Percentiles rank a stretch among this genome's conserved stretches.
These are phyloP conservation scores for Cryptops parisi DNA, from an alignment of 2,888 invertebrate genomes.

Conservation along the genomic window DNA sequence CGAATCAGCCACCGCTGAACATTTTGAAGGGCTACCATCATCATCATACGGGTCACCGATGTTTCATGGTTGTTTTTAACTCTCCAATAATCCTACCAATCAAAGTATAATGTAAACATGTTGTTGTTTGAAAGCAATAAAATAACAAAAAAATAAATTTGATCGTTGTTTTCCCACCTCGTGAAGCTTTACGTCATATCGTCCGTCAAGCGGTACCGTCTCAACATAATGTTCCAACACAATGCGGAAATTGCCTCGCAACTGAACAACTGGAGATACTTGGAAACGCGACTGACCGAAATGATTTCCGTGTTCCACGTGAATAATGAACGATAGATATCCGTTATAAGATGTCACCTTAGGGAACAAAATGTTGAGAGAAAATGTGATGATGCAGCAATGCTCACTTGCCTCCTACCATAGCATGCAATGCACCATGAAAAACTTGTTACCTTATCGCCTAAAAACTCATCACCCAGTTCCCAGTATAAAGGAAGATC, in stretches of 20 bases:
- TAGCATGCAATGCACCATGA: too few species aligned
- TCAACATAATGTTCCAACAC: slow-evolving; percentile 54
- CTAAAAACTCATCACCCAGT: slow-evolving; percentile 62
- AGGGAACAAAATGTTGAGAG: slow-evolving; percentile 18
- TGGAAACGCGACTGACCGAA: slow-evolving; percentile 39
- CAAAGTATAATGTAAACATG: background rate
- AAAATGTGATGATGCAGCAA: background rate
- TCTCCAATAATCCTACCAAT: slow-evolving; percentile 46
- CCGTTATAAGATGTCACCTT: slow-evolving; percentile 83
- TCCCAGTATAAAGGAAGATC: slow-evolving; percentile 66
- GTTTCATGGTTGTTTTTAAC: slow-evolving; percentile 41
- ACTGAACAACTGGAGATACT: slow-evolving; percentile 61
- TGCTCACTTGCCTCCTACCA: too few species aligned
- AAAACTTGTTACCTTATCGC: slow-evolving; percentile 48
- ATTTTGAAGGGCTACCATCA: slow-evolving; percentile 87
- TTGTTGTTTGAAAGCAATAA: background rate
- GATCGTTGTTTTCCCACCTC: slow-evolving; percentile 23
- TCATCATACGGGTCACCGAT: slow-evolving; percentile 51
- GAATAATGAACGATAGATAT: slow-evolving; percentile 56
- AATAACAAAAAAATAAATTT: background rate
- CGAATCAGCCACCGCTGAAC: slow-evolving; percentile 64
- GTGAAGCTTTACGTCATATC: slow-evolving; percentile 35
- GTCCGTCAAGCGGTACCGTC: slow-evolving; percentile 29
- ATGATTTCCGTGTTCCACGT: slow-evolving; percentile 46
- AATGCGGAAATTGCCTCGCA: slow-evolving; percentile 59